Percentiles rank a stretch among this genome's conserved stretches.
These are phyloP conservation scores for Gasterosteus aculeatus DNA, from an alignment of 2,113 vertebrate genomes.

Conservation along the genomic window DNA sequence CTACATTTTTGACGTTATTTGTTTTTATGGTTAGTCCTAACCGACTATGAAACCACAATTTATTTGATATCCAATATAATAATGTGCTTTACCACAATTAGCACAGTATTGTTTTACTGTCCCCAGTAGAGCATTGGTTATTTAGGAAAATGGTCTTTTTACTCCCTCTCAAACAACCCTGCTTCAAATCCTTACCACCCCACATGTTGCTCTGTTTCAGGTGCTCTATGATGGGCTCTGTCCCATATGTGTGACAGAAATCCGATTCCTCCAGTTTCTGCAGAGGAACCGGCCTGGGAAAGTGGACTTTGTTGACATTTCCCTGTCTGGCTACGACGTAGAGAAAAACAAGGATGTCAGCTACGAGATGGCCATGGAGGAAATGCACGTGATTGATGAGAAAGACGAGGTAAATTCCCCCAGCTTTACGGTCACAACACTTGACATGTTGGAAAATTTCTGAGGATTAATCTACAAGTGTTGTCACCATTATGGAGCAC, in stretches of 20 bases:
- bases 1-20: not conserved
- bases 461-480: not conserved
- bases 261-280: conserved; percentile 70
- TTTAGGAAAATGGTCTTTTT: not conserved
- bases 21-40: not conserved
- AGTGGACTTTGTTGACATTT: conserved; percentile 73
- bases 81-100: too few relatives aligned
- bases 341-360: conserved; percentile 60
- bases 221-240: conserved; percentile 78
- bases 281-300: conserved; percentile 53
- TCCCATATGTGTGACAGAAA: conserved; percentile 76
- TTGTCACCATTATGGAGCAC: not conserved
- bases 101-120: too few relatives aligned
- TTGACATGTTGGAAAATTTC: not conserved
- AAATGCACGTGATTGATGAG: conserved; percentile 79
- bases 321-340: conserved; percentile 64
- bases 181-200: not conserved
- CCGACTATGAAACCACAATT: too few relatives aligned
- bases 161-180: not conserved
- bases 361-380: conserved; percentile 77
- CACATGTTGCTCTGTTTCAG: conserved; percentile 35
- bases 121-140: not conserved
- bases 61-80: not conserved
- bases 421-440: not conserved
- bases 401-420: conserved; percentile 57